Conservation (phyloP, 2,797 vertebrate genomes). For the Onychomys torridus region DNA sequence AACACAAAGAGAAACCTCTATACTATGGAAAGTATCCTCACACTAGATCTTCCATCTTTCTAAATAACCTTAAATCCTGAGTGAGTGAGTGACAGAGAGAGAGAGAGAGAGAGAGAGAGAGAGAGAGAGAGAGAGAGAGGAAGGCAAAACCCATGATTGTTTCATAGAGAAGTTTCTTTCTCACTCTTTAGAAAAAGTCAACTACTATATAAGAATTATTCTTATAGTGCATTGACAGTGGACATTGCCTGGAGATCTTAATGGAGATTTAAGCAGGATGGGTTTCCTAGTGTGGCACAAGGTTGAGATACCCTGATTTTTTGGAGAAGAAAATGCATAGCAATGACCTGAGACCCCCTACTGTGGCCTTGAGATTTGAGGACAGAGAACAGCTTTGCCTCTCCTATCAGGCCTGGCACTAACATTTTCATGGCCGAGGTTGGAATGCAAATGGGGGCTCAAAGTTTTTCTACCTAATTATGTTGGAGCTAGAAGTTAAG, state of each 20-base stretch:
- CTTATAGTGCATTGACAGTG: background rate
- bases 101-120: too few species aligned
- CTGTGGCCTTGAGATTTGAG: background rate
- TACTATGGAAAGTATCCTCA: background rate
- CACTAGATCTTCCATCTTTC: constrained; percentile 12
- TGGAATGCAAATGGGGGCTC: background rate
- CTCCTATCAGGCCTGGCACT: background rate
- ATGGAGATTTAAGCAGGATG: background rate
- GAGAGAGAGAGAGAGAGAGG: background rate
- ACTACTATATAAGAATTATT: background rate
- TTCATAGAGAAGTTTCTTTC: constrained; percentile 9
- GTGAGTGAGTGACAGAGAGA: too few species aligned
- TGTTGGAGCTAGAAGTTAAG: constrained; percentile 12
- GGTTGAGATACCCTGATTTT: accelerated
- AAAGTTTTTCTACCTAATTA: background rate
- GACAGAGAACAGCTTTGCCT: background rate
- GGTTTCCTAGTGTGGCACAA: background rate
- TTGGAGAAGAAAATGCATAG: background rate
- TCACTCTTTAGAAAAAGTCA: background rate
- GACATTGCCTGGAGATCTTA: background rate
- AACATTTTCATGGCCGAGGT: background rate
- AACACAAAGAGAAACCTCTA: background rate
- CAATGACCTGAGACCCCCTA: background rate
- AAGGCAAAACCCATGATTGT: background rate
- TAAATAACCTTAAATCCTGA: background rate